These are phyloP conservation scores for Cinclus mexicanus DNA, from an alignment of 2,113 vertebrate species.

Conservation along the genomic window DNA sequence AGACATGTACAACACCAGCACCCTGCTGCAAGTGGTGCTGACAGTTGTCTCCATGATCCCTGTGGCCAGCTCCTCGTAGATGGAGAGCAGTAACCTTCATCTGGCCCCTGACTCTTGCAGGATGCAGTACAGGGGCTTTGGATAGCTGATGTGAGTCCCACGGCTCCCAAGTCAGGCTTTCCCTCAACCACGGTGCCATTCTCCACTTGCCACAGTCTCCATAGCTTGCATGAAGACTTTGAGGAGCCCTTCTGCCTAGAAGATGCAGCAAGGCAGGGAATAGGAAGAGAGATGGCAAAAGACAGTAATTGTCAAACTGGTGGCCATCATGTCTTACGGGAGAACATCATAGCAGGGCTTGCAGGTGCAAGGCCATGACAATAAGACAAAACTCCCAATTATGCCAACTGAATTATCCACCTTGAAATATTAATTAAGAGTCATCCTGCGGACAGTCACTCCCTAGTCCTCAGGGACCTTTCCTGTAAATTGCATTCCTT, in stretches of 20 bases:
- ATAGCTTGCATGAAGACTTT: background rate
- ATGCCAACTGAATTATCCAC: background rate
- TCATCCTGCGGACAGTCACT: background rate
- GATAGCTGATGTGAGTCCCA: background rate
- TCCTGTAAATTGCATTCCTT: background rate
- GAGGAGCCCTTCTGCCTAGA: background rate
- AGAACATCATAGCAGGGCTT: background rate
- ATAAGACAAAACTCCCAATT: background rate
- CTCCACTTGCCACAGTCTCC: background rate
- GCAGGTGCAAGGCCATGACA: background rate
- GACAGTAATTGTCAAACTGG: background rate
- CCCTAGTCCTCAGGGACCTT: background rate
- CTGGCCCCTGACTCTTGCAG: background rate
- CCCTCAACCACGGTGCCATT: background rate
- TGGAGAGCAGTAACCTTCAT: background rate
- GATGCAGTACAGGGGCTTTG: background rate
- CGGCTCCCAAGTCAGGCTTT: background rate
- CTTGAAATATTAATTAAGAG: slow-evolving; percentile 5
- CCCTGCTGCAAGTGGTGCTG: background rate
- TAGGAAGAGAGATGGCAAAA: background rate
- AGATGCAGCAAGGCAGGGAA: background rate
- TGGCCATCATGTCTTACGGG: background rate
- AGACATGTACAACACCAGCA: background rate
- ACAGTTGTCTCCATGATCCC: background rate
- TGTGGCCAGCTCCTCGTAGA: background rate